Evolutionary conservation across 1,140 invertebrate genomes (phyloP).

Genomic region (Leptinotarsa undecemlineata): DNA sequence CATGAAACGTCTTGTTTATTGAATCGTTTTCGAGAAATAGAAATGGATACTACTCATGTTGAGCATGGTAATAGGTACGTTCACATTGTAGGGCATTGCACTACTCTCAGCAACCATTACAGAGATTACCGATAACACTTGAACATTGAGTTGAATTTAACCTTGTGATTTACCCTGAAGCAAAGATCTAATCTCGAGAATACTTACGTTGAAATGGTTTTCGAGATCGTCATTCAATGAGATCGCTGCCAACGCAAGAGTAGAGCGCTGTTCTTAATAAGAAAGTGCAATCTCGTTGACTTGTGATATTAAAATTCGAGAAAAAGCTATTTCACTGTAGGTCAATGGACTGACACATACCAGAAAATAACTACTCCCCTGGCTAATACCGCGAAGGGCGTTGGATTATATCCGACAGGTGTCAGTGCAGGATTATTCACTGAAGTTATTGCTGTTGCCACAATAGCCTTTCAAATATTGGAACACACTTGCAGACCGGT

Average conservation of each 20-base stretch:
- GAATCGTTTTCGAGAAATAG: no score
- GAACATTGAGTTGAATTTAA: neutral
- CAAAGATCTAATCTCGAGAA: neutral
- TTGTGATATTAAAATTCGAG: neutral
- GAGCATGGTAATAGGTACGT: neutral
- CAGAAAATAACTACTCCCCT: no score
- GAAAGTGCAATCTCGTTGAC: neutral
- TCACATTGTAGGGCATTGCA: neutral
- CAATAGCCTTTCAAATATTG: no score
- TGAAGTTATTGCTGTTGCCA: no score
- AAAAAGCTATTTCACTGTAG: no score
- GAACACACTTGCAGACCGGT: no score
- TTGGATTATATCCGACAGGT: no score
- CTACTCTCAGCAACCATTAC: neutral
- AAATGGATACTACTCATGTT: no score
- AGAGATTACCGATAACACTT: neutral
- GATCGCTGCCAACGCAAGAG: neutral
- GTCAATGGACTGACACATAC: no score
- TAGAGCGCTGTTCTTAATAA: neutral
- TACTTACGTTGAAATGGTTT: neutral
- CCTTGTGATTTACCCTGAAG: neutral
- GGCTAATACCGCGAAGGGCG: no score
- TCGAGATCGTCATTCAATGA: neutral
- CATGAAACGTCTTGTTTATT: no score
- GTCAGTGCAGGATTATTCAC: no score